phyloP scores from a whole-genome alignment of 2,797 vertebrate genomes.

The Spinus pinus region DNA sequence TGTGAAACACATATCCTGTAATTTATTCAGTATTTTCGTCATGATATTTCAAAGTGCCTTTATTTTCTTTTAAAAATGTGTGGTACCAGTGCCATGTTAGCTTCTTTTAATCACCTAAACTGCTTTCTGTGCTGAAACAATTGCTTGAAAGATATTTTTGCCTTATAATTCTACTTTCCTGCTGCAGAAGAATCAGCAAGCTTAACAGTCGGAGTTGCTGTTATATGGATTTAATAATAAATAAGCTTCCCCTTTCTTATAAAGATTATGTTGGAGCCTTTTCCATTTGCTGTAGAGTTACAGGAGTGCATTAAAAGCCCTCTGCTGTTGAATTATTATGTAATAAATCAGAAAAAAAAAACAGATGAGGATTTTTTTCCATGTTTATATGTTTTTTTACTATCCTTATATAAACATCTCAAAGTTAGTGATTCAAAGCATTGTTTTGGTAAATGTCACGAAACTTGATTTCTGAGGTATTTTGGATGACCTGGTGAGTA shows the following conservation, averaged over 20 bases:
- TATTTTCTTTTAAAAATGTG: constrained; percentile 7
- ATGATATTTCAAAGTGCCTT: constrained; percentile 23
- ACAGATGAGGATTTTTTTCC: neutral
- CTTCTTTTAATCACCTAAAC: neutral
- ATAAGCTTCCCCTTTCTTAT: neutral
- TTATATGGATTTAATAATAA: neutral
- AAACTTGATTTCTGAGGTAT: constrained; percentile 32
- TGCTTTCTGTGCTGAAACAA: neutral
- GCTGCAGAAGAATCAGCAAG: neutral
- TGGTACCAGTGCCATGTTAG: neutral
- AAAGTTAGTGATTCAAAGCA: neutral
- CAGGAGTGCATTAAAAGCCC: neutral
- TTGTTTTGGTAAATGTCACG: constrained; percentile 21
- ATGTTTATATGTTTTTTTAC: neutral
- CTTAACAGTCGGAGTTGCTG: fast-evolving
- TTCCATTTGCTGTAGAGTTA: neutral
- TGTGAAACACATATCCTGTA: constrained; percentile 35
- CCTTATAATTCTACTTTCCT: neutral
- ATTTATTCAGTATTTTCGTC: constrained; percentile 12
- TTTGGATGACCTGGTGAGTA: constrained; percentile 4
- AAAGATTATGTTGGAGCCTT: neutral
- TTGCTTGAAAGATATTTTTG: neutral
- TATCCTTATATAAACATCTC: neutral
- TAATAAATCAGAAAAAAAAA: constrained; percentile 32
- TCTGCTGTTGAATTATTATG: neutral